Evolutionary conservation across 2,888 invertebrate genomes (phyloP), one percentile per base, ranked within the genome.

Genomic region (Pristionchus japonicus): DNA sequence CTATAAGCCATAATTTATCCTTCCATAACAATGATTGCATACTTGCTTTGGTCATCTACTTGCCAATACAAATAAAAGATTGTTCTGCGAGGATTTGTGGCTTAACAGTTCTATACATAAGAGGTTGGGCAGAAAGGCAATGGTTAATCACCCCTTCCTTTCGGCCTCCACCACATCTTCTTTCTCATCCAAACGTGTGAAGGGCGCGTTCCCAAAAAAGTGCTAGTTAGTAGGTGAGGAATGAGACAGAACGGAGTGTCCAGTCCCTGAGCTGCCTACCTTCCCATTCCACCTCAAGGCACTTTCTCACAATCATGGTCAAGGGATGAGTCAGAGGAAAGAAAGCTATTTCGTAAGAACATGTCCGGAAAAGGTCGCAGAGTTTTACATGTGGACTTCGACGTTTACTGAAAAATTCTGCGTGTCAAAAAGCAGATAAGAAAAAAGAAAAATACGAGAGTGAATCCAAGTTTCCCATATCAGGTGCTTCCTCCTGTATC

Each of bases 401-500:
- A n/a, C n/a, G n/a, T n/a, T n/a, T n/a, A n/a, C n/a, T n/a, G n/a
- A n/a, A n/a, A n/a, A n/a, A n/a, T n/a, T n/a, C n/a, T n/a, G n/a
- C n/a, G n/a, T n/a, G n/a, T n/a, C n/a, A n/a, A n/a, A n/a, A n/a
- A n/a, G n/a, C n/a, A n/a, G n/a, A n/a, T n/a, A n/a, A n/a, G n/a
- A n/a, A 57, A 57, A n/a, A 13, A 3, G 57, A 57, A 57, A 15
- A 13, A 57, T 11, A 43, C 43, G 57, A 23, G 6, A 20, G 17
- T 57, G 9, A 57, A 57, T 57, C 7, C 17, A 6, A n/a, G 57
- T 4, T 15, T 7, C 3, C 47, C 34, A n/a, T 61, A 64, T 37
- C 86, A 86, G 86, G 70, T 9, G 47, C 70, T 1, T 86, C 49
- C 9, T 67, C 86, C 7, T 86, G 86, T 34, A 86, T 86, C 86